phyloP scores from a whole-genome alignment of 2,797 vertebrate genomes.

The Gila robusta region DNA sequence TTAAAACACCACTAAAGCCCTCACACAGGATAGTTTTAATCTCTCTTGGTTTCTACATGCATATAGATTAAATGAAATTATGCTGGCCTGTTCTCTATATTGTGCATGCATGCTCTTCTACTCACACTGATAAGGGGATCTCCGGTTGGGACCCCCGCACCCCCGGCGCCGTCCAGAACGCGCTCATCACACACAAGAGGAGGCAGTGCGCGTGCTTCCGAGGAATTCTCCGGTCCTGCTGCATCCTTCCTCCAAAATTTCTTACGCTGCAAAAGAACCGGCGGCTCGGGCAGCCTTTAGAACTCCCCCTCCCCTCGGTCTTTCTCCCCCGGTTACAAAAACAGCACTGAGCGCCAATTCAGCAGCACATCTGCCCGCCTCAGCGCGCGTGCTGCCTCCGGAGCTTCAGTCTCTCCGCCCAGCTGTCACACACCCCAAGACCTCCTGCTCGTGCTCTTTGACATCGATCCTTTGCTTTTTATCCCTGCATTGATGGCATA shows the following conservation, averaged over 20 bases:
- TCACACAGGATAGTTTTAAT: background rate
- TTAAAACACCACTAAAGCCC: background rate
- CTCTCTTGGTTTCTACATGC: background rate
- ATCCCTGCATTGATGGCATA: background rate
- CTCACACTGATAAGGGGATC: conserved; percentile 98
- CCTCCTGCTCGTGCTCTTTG: conserved; percentile 29
- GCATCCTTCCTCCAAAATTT: conserved; percentile 77
- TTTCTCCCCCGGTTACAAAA: conserved; percentile 42
- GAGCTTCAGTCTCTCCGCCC: conserved; percentile 53
- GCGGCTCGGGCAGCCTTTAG: conserved; percentile 37
- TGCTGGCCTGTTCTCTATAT: background rate
- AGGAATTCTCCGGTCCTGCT: conserved; percentile 71
- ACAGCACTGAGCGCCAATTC: conserved; percentile 36
- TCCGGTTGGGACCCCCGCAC: conserved; percentile 90
- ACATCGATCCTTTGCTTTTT: conserved; percentile 23
- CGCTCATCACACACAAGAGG: conserved; percentile 80
- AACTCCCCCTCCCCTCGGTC: conserved; percentile 25
- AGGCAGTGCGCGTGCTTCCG: conserved; percentile 75
- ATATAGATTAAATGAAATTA: background rate
- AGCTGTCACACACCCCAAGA: conserved; percentile 69
- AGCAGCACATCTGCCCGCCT: conserved; percentile 33
- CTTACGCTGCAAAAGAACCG: conserved; percentile 23
- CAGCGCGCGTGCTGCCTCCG: conserved; percentile 33
- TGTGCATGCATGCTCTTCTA: conserved; percentile 63
- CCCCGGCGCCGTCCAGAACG: conserved; percentile 80